Base-by-base conservation (phyloP, 2,113 vertebrate genomes). In the Chamaetylas fuelleborni region DNA sequence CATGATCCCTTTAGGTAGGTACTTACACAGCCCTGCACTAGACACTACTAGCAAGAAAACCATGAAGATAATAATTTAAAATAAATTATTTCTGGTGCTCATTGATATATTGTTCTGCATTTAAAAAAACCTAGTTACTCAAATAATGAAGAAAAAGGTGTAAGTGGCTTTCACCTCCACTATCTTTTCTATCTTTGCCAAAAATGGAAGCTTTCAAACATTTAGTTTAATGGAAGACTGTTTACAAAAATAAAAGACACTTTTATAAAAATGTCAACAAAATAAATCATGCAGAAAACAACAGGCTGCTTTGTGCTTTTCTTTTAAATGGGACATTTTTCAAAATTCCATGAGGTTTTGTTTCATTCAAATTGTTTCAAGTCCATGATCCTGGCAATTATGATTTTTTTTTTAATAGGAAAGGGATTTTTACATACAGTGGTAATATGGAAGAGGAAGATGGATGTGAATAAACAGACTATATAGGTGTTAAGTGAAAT, bases 221-320 rank as follows among this genome's bases (percentile, higher is more conserved):
- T 81, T 77, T 34, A 19, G 29, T 47, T 87, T 53, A 93, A 93
- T 31, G 50, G 43, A 94, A 88, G n/a, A 65, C 9, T 51, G 47
- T 76, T 74, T 33, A 25, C 28, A 80, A 79, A 91, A 83, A 85
- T 58, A 90, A 62, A 86, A 76, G 19, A 87, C 53, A 42, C 54
- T 82, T 93, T 90, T 22, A 87, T 89, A 38, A 92, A 91, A 96
- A 66, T 19, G 18, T 65, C 64, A 70, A 56, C 62, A 87, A 89
- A 89, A 66, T 66, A 92, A 88, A 81, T 45, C 6, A 92, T 10
- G 18, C 22, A 77, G 88, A 45, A 90, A 83, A 5, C 65, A 92
- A 60, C 24, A 36, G 54, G 12, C 26, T 85, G 25, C n/a, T 85
- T 64, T 88, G n/a, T 51, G 33, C 26, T 90, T 56, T 84, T 81